Percentiles rank a stretch among this genome's conserved stretches.
phyloP scores from a whole-genome alignment of 2,797 vertebrate species.

The Clarias fuscus region DNA sequence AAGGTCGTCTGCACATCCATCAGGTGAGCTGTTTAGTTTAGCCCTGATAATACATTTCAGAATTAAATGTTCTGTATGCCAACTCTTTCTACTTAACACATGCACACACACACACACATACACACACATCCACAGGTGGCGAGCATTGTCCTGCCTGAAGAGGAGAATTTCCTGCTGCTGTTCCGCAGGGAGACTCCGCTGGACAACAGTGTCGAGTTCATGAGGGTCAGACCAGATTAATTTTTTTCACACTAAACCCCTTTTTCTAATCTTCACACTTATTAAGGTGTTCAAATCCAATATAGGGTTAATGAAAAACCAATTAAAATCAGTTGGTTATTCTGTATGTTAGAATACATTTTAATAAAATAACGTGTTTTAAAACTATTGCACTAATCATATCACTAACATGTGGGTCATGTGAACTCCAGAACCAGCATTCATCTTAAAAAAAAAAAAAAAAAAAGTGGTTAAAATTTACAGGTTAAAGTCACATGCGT shows the following conservation, averaged over 20 bases:
- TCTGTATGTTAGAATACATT: background rate
- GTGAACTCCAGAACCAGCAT: background rate
- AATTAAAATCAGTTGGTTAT: background rate
- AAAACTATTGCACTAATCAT: background rate
- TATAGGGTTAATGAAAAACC: background rate
- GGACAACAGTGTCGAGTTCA: slow-evolving; percentile 94
- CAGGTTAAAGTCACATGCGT: background rate
- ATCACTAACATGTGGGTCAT: background rate
- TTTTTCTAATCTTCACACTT: background rate
- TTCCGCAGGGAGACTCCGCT: slow-evolving; percentile 87
- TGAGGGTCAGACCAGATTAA: slow-evolving; percentile 77
- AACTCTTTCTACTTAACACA: slow-evolving; percentile 7
- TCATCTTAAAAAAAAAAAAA: background rate
- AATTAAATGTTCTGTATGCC: background rate
- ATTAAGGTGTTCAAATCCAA: background rate
- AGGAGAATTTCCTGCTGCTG: slow-evolving; percentile 90
- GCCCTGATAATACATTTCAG: background rate
- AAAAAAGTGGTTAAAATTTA: background rate
- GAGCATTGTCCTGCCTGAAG: slow-evolving; percentile 79
- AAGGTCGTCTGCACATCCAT: slow-evolving; percentile 77
- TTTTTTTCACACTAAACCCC: background rate
- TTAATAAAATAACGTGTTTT: background rate
- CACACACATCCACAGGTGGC: slow-evolving; percentile 74
- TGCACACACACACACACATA: background rate
- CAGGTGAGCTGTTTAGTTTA: slow-evolving; percentile 70